Conservation (phyloP, 2,888 invertebrate genomes). For the Prosapia bicincta region DNA sequence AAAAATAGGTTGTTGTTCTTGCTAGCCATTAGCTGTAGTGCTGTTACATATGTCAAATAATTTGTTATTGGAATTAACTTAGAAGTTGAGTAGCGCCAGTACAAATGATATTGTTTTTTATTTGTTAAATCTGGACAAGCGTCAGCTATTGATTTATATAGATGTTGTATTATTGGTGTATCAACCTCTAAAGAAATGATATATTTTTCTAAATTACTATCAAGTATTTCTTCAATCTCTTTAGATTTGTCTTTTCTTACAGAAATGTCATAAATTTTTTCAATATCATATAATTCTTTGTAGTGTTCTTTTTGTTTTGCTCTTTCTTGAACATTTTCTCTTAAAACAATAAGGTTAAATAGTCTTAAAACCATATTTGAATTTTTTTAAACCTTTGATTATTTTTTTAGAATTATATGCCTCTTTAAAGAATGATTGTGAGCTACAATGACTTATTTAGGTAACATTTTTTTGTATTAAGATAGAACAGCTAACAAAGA, state of each 20-base stretch:
- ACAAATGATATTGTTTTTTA: constrained; percentile 10
- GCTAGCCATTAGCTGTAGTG: constrained; percentile 8
- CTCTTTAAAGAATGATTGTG: too few species aligned
- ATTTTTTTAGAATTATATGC: too few species aligned
- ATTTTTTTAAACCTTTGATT: too few species aligned
- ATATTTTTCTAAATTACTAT: not conserved
- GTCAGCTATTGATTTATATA: not conserved
- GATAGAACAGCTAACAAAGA: too few species aligned
- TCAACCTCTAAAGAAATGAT: not conserved
- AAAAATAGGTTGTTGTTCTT: constrained; percentile 11
- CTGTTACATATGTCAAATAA: constrained; percentile 13
- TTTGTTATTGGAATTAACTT: constrained; percentile 14
- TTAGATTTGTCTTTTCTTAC: not conserved
- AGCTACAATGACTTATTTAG: too few species aligned
- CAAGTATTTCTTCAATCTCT: not conserved
- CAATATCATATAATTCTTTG: not conserved
- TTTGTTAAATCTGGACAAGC: constrained; percentile 16
- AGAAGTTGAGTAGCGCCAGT: constrained; percentile 11
- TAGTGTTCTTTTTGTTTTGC: not conserved
- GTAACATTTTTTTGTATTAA: too few species aligned
- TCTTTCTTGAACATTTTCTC: not conserved
- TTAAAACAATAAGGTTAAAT: not conserved
- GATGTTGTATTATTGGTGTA: not conserved
- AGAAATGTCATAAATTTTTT: not conserved
- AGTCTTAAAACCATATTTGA: not conserved